These are phyloP conservation scores for Macrotrachela quadricornifera DNA, from an alignment of 1,140 invertebrate genomes.

Conservation along the genomic window DNA sequence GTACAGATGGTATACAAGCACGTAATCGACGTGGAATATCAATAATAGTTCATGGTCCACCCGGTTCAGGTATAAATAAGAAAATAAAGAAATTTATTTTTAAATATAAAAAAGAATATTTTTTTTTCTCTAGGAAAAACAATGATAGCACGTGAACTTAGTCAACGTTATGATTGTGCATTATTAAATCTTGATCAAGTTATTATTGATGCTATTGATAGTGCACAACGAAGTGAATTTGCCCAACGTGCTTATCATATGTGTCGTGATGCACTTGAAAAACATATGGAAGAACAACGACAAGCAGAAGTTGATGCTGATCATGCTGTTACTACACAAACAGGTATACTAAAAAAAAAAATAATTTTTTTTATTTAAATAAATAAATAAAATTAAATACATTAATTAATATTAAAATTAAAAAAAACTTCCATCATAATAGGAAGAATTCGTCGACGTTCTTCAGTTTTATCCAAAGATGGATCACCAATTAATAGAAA, in stretches of 20 bases:
- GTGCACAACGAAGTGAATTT: slow-evolving; percentile 21
- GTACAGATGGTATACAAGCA: slow-evolving; percentile 26
- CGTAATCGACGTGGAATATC: slow-evolving; percentile 27
- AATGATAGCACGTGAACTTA: slow-evolving; percentile 18
- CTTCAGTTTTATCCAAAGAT: no score
- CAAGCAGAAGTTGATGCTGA: background rate
- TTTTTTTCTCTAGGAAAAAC: slow-evolving; percentile 18
- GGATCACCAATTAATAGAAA: no score
- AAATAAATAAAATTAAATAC: no score
- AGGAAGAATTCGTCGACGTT: no score
- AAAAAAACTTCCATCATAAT: no score
- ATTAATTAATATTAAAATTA: no score
- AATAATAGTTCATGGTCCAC: slow-evolving; percentile 27
- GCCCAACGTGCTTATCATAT: slow-evolving; percentile 22
- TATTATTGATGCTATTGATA: slow-evolving; percentile 24
- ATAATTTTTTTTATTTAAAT: no score
- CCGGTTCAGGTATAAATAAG: slow-evolving; percentile 18
- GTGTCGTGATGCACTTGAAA: slow-evolving; percentile 24
- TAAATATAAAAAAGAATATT: background rate
- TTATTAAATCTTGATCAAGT: slow-evolving; percentile 25
- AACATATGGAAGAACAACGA: slow-evolving; percentile 18
- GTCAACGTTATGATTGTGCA: slow-evolving; percentile 27
- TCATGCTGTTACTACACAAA: background rate
- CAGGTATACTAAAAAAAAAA: no score
- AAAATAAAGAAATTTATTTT: slow-evolving; percentile 8